Evolutionary conservation across 1,140 invertebrate species (phyloP).

Genomic region (Plutomurus gul): DNA sequence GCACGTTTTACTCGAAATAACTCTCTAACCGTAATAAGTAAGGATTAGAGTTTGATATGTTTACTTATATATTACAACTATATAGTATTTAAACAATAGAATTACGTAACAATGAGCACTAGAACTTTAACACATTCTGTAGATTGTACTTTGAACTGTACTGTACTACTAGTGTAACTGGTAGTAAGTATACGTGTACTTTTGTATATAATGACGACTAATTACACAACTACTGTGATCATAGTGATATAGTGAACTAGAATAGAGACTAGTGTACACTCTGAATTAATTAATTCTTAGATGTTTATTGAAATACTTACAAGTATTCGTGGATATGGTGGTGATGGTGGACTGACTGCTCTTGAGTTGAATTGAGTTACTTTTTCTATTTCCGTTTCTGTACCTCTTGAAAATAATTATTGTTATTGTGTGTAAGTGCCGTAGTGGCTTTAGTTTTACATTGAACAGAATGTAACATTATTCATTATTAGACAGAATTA

Average conservation of each 20-base stretch:
- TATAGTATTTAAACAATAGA: too few relatives aligned
- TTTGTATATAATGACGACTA: too few relatives aligned
- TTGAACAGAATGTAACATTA: neutral
- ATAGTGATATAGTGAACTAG: neutral
- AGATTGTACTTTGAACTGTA: too few relatives aligned
- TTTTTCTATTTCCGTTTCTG: neutral
- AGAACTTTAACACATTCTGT: too few relatives aligned
- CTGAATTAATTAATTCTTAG: neutral
- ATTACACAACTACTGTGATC: neutral
- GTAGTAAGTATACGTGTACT: too few relatives aligned
- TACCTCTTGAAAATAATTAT: too few relatives aligned
- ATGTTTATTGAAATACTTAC: neutral
- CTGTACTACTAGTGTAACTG: too few relatives aligned
- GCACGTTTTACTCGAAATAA: too few relatives aligned
- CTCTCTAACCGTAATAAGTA: too few relatives aligned
- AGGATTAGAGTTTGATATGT: too few relatives aligned
- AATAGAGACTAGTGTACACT: neutral
- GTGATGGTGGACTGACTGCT: neutral
- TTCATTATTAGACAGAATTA: neutral
- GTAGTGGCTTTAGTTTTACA: neutral
- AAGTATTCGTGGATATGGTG: neutral
- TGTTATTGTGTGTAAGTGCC: neutral
- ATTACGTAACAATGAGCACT: too few relatives aligned
- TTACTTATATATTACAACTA: too few relatives aligned
- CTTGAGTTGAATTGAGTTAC: slow-evolving; percentile 12